Conservation (phyloP, 2,113 vertebrate genomes). For the Protobothrops flavoviridis region DNA sequence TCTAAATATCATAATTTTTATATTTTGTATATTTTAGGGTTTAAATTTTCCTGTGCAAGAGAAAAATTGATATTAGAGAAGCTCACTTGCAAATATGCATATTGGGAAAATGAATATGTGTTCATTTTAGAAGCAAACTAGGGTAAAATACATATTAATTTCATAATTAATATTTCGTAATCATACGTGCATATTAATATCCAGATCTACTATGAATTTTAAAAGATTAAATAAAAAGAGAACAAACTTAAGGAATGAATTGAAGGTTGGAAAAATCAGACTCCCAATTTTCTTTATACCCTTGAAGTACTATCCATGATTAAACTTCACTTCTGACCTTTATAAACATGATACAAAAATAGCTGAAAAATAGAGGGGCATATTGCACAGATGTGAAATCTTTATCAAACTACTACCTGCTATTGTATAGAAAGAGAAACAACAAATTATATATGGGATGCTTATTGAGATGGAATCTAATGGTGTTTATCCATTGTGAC, state of each 20-base stretch:
- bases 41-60: background rate
- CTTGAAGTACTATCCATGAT: background rate
- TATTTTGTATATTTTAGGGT: background rate
- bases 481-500: background rate
- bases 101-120: background rate
- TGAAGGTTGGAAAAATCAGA: background rate
- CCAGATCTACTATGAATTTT: background rate
- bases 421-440: background rate
- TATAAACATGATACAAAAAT: background rate
- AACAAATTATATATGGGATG: background rate
- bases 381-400: background rate
- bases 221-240: background rate
- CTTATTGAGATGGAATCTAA: background rate
- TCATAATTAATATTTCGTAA: background rate
- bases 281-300: background rate
- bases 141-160: background rate
- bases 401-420: background rate
- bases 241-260: background rate
- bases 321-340: background rate
- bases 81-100: background rate
- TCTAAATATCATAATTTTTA: background rate
- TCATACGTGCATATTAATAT: background rate
- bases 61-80: background rate
- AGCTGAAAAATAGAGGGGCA: background rate
- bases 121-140: background rate